Conservation (phyloP, 2,888 invertebrate species). For the Trichopria drosophilae region DNA sequence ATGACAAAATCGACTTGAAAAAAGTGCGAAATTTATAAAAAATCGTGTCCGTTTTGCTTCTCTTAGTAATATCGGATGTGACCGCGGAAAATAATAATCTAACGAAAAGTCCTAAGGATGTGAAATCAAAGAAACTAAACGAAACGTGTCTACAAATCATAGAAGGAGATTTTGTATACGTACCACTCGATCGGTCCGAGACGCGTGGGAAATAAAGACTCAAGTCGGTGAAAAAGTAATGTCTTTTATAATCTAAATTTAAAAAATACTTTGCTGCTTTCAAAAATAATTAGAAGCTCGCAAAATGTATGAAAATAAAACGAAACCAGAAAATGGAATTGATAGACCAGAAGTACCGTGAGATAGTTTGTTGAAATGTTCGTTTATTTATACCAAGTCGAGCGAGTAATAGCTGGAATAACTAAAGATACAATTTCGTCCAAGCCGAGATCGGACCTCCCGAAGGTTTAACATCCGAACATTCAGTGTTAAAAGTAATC, state of each 20-base stretch:
- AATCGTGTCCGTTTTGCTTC: neutral
- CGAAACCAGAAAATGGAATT: conserved; percentile 29
- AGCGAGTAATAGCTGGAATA: conserved; percentile 45
- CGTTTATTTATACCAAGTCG: conserved; percentile 44
- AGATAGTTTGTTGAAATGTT: conserved; percentile 41
- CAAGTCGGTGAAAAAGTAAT: conserved; percentile 56
- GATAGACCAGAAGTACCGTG: conserved; percentile 40
- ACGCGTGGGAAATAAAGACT: conserved; percentile 59
- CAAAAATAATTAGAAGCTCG: conserved; percentile 23
- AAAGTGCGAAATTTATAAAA: conserved; percentile 37
- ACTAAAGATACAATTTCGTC: conserved; percentile 49
- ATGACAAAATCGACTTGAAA: no score
- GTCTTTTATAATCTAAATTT: conserved; percentile 47
- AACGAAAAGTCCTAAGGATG: neutral
- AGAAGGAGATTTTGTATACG: conserved; percentile 46
- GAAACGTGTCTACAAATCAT: conserved; percentile 41
- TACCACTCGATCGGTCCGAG: conserved; percentile 59
- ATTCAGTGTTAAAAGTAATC: no score
- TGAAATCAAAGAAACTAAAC: conserved; percentile 2
- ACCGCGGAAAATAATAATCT: neutral
- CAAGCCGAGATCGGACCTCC: conserved; percentile 47
- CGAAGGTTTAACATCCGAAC: no score
- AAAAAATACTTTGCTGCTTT: no score
- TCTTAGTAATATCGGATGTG: neutral
- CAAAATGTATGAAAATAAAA: conserved; percentile 30